Evolutionary conservation across 2,888 invertebrate genomes (phyloP).

Genomic region (Dysmachus trigonus): DNA sequence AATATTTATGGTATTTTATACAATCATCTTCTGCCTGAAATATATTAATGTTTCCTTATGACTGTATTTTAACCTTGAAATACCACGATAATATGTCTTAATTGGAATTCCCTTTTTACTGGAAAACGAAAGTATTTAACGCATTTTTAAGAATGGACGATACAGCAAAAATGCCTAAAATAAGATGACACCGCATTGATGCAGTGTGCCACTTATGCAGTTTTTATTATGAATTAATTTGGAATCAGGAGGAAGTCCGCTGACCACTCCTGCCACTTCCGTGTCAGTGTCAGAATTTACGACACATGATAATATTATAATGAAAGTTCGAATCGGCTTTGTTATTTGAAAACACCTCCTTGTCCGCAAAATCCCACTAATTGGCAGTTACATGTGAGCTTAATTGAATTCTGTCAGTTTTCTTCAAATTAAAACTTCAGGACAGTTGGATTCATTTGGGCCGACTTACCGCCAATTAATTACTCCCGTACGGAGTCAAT

Average conservation of each 20-base stretch:
- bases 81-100: background rate
- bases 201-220: conserved; percentile 3
- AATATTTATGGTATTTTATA: no score
- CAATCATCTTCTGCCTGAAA: no score
- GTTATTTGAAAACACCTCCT: conserved; percentile 36
- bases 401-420: conserved; percentile 44
- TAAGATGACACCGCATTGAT: background rate
- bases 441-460: conserved; percentile 21
- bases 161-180: background rate
- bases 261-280: conserved; percentile 19
- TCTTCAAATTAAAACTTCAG: conserved; percentile 39
- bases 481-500: conserved; percentile 1
- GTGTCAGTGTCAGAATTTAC: conserved; percentile 31
- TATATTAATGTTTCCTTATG: no score
- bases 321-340: conserved; percentile 35
- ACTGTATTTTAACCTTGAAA: no score
- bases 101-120: background rate
- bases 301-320: conserved; percentile 41
- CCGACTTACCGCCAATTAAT: conserved; percentile 33
- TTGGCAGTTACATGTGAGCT: conserved; percentile 35
- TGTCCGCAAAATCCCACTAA: conserved; percentile 21
- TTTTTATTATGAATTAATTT: background rate
- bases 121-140: background rate
- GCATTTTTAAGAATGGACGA: background rate
- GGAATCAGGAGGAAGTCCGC: background rate